These are phyloP conservation scores for Drosophila mayri DNA, from an alignment of 1,140 invertebrate genomes.

Conservation along the genomic window DNA sequence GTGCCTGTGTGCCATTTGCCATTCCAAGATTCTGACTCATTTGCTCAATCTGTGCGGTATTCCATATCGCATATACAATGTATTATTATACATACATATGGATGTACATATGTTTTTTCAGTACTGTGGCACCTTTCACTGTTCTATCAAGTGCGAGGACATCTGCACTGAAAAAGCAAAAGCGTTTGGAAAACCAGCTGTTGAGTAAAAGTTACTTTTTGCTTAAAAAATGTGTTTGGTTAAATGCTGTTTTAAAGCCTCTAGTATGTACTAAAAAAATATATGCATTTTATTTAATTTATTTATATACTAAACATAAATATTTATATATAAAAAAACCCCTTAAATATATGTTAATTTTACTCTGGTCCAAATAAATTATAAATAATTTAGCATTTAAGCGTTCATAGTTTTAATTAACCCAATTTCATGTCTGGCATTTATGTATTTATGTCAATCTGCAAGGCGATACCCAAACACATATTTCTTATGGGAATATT, in stretches of 20 bases:
- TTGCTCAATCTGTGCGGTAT: slow-evolving; percentile 3
- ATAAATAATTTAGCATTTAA: neutral
- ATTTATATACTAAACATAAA: too few species aligned
- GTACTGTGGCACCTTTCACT: neutral
- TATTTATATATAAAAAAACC: too few species aligned
- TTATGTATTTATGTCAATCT: slow-evolving; percentile 16
- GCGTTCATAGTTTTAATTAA: neutral
- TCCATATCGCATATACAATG: neutral
- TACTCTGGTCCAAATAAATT: neutral
- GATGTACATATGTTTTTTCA: neutral
- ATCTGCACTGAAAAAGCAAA: neutral
- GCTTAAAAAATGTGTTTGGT: neutral
- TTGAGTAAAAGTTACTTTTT: neutral
- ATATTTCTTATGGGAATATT: slow-evolving; percentile 8
- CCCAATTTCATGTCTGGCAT: slow-evolving; percentile 3
- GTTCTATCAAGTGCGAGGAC: neutral
- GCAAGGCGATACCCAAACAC: slow-evolving; percentile 23
- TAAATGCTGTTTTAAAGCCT: neutral
- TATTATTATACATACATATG: neutral
- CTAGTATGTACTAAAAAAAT: neutral
- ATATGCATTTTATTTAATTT: neutral
- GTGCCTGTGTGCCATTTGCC: neutral
- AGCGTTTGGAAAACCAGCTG: neutral
- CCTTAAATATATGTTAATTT: neutral
- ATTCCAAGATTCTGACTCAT: slow-evolving; percentile 45